Percentiles rank a stretch among this genome's conserved stretches.
These are phyloP conservation scores for Clarias laeviceps DNA, from an alignment of 2,797 vertebrate genomes.

Conservation along the genomic window DNA sequence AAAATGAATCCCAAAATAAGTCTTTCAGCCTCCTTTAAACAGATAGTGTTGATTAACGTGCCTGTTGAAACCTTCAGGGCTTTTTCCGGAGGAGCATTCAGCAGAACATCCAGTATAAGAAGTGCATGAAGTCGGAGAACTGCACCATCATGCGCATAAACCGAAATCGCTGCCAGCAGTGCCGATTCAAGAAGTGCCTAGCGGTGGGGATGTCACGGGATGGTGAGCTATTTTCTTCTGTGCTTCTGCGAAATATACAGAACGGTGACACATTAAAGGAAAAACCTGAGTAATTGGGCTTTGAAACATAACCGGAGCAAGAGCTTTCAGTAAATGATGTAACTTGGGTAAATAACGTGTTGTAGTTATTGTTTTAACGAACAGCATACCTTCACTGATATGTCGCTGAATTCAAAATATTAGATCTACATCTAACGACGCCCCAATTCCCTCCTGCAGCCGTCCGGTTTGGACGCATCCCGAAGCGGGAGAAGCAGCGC, in stretches of 20 bases:
- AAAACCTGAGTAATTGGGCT: not conserved
- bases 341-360: not conserved
- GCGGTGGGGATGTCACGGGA: constrained; percentile 97
- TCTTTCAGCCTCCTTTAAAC: too few relatives aligned
- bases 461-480: constrained; percentile 96
- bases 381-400: not conserved
- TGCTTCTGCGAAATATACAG: not conserved
- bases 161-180: constrained; percentile 97
- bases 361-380: not conserved
- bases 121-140: constrained; percentile 97
- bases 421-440: not conserved
- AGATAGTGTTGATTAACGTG: not conserved
- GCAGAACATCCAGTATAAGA: constrained; percentile 99
- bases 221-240: constrained; percentile 74
- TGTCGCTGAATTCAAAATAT: too few relatives aligned
- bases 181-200: constrained; percentile 97
- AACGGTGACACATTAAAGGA: not conserved
- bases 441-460: constrained; percentile 70
- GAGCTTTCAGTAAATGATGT: not conserved
- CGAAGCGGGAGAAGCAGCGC: constrained; percentile 95
- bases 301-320: not conserved
- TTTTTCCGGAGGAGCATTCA: constrained; percentile 99
- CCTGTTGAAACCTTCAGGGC: constrained; percentile 74
- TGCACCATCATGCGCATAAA: constrained; percentile 98
- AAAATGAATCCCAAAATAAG: too few relatives aligned